Percentiles rank a stretch among this genome's conserved stretches.
These are phyloP conservation scores for Gymnorhina tibicen DNA, from an alignment of 2,113 vertebrate species.

Conservation along the genomic window DNA sequence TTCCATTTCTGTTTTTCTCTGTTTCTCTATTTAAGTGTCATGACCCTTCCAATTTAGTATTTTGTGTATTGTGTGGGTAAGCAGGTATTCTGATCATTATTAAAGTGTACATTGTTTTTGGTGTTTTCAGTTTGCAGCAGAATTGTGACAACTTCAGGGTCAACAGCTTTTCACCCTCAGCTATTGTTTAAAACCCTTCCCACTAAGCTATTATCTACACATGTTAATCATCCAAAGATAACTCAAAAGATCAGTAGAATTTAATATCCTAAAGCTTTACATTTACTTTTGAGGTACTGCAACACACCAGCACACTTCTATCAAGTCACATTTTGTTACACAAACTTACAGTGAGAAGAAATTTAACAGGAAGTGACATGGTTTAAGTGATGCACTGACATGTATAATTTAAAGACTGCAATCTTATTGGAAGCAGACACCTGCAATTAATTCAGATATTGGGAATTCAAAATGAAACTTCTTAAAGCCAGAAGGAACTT, in stretches of 20 bases:
- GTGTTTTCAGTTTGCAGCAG: neutral
- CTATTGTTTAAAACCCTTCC: neutral
- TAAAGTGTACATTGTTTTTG: neutral
- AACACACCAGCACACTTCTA: slow-evolving; percentile 10
- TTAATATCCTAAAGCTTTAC: slow-evolving; percentile 30
- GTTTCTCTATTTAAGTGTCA: neutral
- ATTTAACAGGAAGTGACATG: slow-evolving; percentile 57
- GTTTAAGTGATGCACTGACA: slow-evolving; percentile 56
- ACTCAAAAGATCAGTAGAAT: neutral
- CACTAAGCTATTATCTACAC: neutral
- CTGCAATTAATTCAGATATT: slow-evolving; percentile 66
- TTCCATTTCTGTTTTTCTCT: neutral
- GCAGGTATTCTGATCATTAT: neutral
- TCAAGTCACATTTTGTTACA: slow-evolving; percentile 42
- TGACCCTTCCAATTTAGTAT: neutral
- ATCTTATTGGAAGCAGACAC: slow-evolving; percentile 60
- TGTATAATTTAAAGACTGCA: slow-evolving; percentile 61
- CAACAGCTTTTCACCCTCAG: neutral
- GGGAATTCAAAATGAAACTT: slow-evolving; percentile 58
- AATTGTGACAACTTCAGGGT: neutral
- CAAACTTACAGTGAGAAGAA: slow-evolving; percentile 44
- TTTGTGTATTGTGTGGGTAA: neutral
- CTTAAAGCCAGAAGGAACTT: slow-evolving; percentile 57
- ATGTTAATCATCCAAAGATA: neutral
- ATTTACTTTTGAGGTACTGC: slow-evolving; percentile 45